These are phyloP conservation scores for Caradrina clavipalpis DNA, from an alignment of 2,888 invertebrate species.

Conservation along the genomic window DNA sequence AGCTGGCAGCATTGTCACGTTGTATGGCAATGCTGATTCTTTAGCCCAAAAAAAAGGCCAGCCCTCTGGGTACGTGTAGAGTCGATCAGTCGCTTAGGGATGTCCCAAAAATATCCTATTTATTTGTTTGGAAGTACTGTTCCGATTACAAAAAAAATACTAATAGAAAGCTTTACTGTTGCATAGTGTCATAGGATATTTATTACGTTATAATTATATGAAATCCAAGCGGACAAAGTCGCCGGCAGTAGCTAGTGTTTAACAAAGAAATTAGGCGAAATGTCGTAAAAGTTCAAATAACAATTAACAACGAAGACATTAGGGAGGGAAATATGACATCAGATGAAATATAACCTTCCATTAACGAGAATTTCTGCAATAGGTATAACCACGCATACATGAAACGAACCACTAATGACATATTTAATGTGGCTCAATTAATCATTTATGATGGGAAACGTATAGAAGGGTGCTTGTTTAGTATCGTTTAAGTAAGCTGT, in stretches of 20 bases:
- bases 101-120: too few species aligned
- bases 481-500: constrained; percentile 53
- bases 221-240: too few species aligned
- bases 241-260: neutral
- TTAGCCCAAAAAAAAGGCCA: too few species aligned
- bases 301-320: constrained; percentile 52
- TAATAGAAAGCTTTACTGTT: too few species aligned
- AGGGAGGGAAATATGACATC: constrained; percentile 25
- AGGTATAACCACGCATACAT: constrained; percentile 18
- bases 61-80: too few species aligned
- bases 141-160: too few species aligned
- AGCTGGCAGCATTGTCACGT: too few species aligned
- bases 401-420: constrained; percentile 45
- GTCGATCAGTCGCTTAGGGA: too few species aligned
- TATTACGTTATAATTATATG: too few species aligned
- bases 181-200: too few species aligned
- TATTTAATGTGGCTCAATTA: constrained; percentile 52
- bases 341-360: constrained; percentile 49
- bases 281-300: constrained; percentile 38
- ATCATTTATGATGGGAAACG: constrained; percentile 50
- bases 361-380: constrained; percentile 41
- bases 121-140: too few species aligned
- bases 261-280: constrained; percentile 4
- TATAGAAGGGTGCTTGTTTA: constrained; percentile 40
- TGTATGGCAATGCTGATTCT: too few species aligned